Base-by-base conservation (phyloP, 1,140 invertebrate species). In the Chionoecetes opilio region DNA sequence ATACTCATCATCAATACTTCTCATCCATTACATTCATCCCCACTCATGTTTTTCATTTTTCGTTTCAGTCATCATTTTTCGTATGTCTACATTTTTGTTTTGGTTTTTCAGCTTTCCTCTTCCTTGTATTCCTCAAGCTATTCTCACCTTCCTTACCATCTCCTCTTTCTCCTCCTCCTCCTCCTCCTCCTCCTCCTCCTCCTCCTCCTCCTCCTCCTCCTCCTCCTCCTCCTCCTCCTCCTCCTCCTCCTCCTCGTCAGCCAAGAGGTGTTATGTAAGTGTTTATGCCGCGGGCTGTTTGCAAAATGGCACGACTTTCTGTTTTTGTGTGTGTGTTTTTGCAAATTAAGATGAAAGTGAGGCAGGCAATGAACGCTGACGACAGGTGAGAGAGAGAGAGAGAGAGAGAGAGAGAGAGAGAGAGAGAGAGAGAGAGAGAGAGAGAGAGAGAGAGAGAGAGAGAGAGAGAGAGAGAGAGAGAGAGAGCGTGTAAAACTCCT, bases 181-280 rank as follows among this genome's bases (percentile, higher is more conserved):
- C 85, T 87, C n/a, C 26, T 38, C 37, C 26, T 87, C 37, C 32
- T 38, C 37, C 32, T 87, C 85, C 37, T 87, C 34, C 85, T 87
- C 37, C 85, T 87, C 32, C 37, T 38, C 37, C 32, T 87, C 17
- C 85, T 37, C 85, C 17, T 87, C 32, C 85, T 87, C 14, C 34
- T 85, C 85, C 32, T 38, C 85, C 85, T 26, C 32, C 85, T 38
- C n/a, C 85, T 37, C 31, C 37, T 38, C 85, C 85, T 37, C 85
- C 32, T 26, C 31, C 31, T 37, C 85, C 85, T 38, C 85, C 85
- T 38, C 63, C 63, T 75, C 9, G 21, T n/a, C 63, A 6, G 21
- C 11, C 63, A n/a, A 14, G 46, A 53, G 46, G 63, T n/a, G n/a
- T 75, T 75, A 75, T 75, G 63, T n/a, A 75, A 75, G 63, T 75